phyloP scores from a whole-genome alignment of 2,797 vertebrate genomes.

The Percopsis omiscomaycus region DNA sequence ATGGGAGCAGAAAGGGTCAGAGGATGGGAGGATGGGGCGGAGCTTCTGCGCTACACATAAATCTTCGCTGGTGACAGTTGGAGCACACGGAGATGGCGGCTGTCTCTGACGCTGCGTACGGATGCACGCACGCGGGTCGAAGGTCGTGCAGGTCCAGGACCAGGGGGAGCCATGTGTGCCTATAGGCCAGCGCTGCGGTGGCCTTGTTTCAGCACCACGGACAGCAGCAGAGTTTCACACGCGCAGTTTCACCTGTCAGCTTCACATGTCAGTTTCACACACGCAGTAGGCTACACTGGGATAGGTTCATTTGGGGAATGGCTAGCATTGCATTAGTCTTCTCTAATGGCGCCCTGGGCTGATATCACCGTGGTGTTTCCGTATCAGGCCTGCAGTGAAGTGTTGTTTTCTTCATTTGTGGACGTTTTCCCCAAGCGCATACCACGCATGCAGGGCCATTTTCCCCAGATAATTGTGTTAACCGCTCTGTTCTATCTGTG shows the following conservation, averaged over 20 bases:
- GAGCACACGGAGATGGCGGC: slow-evolving; percentile 38
- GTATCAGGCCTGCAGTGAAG: slow-evolving; percentile 50
- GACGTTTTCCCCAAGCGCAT: slow-evolving; percentile 12
- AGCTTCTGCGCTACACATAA: slow-evolving; percentile 52
- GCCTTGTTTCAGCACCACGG: slow-evolving; percentile 18
- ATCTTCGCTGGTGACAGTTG: slow-evolving; percentile 51
- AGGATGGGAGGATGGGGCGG: slow-evolving; percentile 42
- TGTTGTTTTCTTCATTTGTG: slow-evolving; percentile 50
- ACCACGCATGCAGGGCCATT: slow-evolving; percentile 13
- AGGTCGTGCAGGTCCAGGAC: neutral
- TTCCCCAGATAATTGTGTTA: slow-evolving; percentile 48
- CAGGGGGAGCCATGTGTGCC: slow-evolving; percentile 14
- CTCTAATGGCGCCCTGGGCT: slow-evolving; percentile 46
- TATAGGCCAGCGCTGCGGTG: slow-evolving; percentile 16
- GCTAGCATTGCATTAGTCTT: slow-evolving; percentile 34
- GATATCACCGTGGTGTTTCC: slow-evolving; percentile 21
- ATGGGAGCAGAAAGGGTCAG: slow-evolving; percentile 37
- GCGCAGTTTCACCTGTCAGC: slow-evolving; percentile 16
- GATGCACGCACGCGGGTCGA: slow-evolving; percentile 1
- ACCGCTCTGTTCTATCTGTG: slow-evolving; percentile 52
- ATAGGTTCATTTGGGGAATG: slow-evolving; percentile 23
- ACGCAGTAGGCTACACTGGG: neutral
- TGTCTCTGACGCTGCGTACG: slow-evolving; percentile 21
- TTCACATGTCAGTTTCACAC: neutral
- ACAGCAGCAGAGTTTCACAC: slow-evolving; percentile 21